A percentile compares a stretch with the other conserved stretches of the same genome.
Evolutionary conservation across 1,140 invertebrate genomes (phyloP).

Genomic region (Diabrotica virgifera): DNA sequence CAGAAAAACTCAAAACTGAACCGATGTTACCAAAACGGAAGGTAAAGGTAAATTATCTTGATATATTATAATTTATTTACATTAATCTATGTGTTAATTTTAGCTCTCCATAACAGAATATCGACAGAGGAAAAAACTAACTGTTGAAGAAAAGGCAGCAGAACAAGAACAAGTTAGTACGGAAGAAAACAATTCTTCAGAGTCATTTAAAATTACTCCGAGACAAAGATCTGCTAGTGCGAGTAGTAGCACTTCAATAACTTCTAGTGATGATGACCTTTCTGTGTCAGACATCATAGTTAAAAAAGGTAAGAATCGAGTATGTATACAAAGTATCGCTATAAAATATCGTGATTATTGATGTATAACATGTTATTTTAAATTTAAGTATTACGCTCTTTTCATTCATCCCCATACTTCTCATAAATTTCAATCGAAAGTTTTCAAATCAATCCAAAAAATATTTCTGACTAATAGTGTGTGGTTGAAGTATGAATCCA

Average conservation of each 20-base stretch:
- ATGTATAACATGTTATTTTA: no score
- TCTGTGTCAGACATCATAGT: conserved; percentile 39
- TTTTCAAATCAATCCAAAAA: no score
- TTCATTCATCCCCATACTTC: no score
- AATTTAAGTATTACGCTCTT: no score
- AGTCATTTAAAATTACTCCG: conserved; percentile 44
- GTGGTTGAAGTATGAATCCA: no score
- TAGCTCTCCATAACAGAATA: conserved; percentile 72
- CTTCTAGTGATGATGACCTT: conserved; percentile 54
- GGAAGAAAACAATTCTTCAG: conserved; percentile 44
- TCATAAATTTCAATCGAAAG: no score
- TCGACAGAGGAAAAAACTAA: conserved; percentile 61
- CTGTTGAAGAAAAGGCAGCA: conserved; percentile 35
- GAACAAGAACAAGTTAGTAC: conserved; percentile 25
- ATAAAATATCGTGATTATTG: no score
- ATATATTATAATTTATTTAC: background rate
- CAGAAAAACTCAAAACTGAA: conserved; percentile 30
- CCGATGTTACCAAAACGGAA: conserved; percentile 44
- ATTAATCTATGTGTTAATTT: conserved; percentile 4
- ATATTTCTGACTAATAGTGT: no score
- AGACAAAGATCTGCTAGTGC: conserved; percentile 53
- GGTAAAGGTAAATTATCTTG: conserved; percentile 34
- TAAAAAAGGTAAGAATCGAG: conserved; percentile 29
- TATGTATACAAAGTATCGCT: no score
- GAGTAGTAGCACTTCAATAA: conserved; percentile 53